Conservation (phyloP, 1,140 invertebrate species). For the Callitettix versicolor region DNA sequence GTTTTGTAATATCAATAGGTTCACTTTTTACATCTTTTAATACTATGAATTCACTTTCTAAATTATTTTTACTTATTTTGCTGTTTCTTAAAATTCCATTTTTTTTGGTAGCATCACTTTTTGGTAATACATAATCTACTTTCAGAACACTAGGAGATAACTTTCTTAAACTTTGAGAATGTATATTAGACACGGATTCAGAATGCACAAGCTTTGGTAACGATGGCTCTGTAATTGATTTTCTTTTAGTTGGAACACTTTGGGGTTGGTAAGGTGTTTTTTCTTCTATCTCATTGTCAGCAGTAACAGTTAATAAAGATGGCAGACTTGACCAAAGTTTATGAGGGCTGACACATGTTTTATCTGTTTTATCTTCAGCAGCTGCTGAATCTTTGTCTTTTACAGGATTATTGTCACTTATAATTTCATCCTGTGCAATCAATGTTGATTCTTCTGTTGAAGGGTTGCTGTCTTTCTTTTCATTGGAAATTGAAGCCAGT, state of each 20-base stretch:
- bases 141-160: slow-evolving; percentile 28
- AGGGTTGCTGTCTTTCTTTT: not conserved
- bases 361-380: too few species aligned
- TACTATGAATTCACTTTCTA: slow-evolving; percentile 9
- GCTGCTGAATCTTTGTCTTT: too few species aligned
- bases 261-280: not conserved
- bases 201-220: not conserved
- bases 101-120: not conserved
- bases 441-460: slow-evolving; percentile 7
- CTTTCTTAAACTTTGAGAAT: slow-evolving; percentile 19
- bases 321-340: slow-evolving; percentile 6
- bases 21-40: slow-evolving; percentile 14
- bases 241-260: slow-evolving; percentile 1
- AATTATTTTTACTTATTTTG: not conserved
- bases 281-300: not conserved
- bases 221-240: slow-evolving; percentile 9
- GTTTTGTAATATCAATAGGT: slow-evolving; percentile 1
- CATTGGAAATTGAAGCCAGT: not conserved
- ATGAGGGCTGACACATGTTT: too few species aligned
- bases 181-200: not conserved
- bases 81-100: slow-evolving; percentile 5
- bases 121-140: slow-evolving; percentile 26
- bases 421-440: not conserved
- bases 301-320: not conserved
- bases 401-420: too few species aligned